phyloP scores from a whole-genome alignment of 2,888 invertebrate species.

The Drosophila anomalipes region DNA sequence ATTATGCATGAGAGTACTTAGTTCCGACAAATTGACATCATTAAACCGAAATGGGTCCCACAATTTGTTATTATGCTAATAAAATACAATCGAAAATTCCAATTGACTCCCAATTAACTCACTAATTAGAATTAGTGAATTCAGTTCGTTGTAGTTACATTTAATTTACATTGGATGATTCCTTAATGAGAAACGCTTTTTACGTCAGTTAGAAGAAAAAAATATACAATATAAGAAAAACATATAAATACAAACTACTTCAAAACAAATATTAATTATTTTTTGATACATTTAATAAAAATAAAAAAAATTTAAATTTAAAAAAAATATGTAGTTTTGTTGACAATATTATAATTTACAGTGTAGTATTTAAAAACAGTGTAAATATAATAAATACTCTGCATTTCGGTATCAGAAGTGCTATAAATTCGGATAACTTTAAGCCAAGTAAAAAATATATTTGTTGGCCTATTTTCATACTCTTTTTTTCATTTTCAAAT shows the following conservation, averaged over 20 bases:
- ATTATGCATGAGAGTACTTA: slow-evolving; percentile 63
- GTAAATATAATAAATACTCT: not conserved
- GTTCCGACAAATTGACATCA: slow-evolving; percentile 40
- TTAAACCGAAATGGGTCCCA: slow-evolving; percentile 23
- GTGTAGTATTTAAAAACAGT: not conserved
- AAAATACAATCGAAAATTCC: slow-evolving; percentile 23
- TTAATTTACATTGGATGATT: not conserved
- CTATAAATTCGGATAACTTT: rapidly evolving
- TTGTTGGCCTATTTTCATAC: not conserved
- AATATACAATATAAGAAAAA: no score
- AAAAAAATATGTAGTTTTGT: not conserved
- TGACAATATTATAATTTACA: not conserved
- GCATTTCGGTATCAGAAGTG: rapidly evolving
- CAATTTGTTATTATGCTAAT: slow-evolving; percentile 61
- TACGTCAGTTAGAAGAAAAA: not conserved
- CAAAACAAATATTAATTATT: not conserved
- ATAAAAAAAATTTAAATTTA: no score
- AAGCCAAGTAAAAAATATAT: not conserved
- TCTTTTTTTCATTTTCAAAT: not conserved
- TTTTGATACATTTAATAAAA: not conserved
- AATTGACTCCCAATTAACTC: slow-evolving; percentile 39
- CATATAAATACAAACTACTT: not conserved
- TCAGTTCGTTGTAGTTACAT: not conserved
- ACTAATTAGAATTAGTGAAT: slow-evolving; percentile 39
- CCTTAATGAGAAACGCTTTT: not conserved